These are phyloP conservation scores for Tetragonula carbonaria DNA, from an alignment of 2,888 invertebrate genomes.

Conservation along the genomic window DNA sequence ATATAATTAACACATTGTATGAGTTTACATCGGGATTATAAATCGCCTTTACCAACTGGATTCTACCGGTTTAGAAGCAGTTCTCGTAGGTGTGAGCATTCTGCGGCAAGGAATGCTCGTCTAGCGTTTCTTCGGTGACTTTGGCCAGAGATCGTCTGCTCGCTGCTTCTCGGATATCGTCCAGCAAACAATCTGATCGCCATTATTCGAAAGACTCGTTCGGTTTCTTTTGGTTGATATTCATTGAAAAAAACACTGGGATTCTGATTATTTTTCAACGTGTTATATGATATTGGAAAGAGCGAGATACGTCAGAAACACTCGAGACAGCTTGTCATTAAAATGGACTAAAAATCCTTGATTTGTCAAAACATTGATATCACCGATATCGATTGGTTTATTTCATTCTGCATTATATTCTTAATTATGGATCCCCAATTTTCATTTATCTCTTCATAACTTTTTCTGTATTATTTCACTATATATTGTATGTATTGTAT, in stretches of 20 bases:
- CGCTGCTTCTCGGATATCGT: conserved; percentile 31
- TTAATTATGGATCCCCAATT: background rate
- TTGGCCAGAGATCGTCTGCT: conserved; percentile 47
- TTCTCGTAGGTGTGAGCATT: conserved; percentile 63
- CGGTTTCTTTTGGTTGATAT: background rate
- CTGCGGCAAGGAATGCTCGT: conserved; percentile 60
- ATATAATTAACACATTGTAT: conserved; percentile 55
- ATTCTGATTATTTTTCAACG: background rate
- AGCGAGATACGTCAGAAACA: background rate
- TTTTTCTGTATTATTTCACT: too few species aligned
- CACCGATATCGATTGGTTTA: background rate
- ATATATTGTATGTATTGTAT: too few species aligned
- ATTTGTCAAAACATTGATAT: too few species aligned
- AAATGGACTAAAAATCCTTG: background rate
- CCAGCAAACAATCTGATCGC: conserved; percentile 4
- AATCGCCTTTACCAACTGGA: conserved; percentile 62
- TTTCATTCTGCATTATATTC: background rate
- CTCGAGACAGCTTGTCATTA: background rate
- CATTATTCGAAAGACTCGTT: conserved; percentile 2
- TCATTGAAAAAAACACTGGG: background rate
- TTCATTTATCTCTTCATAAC: too few species aligned
- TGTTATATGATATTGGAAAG: background rate
- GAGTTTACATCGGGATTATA: conserved; percentile 60
- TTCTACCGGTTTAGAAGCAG: conserved; percentile 65
- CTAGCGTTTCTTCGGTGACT: conserved; percentile 59